Evolutionary conservation across 2,797 vertebrate genomes (phyloP), one percentile per base, ranked within the genome.

Genomic region (Crypturellus tataupa): DNA sequence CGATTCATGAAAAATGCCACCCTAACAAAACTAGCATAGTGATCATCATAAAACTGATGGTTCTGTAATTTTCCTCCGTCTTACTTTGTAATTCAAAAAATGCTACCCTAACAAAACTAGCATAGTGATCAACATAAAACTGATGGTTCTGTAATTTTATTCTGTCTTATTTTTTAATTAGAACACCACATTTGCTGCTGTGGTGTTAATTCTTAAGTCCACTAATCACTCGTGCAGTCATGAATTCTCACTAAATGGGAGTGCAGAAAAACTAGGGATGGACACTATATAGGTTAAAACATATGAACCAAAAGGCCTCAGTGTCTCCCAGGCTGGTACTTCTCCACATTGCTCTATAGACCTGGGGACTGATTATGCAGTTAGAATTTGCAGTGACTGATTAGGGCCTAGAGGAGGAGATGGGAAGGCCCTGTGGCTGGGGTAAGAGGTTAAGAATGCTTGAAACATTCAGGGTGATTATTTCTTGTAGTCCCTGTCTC

Each of bases 11-110:
- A 78, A 94, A 93, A 78, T 40, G 56, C 25, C 58, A 40, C 42
- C 71, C 59, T 27, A 71, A 59, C 12, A 89, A 76, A 60, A 11
- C 37, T 58, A 87, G 40, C 5, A 39, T 37, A 85, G 42, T 33
- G 33, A 79, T 67, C 19, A 82, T 20, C 35, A 59, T 31, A 53
- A 89, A 93, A 78, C 46, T 58, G 79, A 82, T 72, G n/a, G 23
- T 51, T 42, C 25, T 90, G 80, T 70, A 58, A 60, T 88, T 80
- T 58, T 88, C 39, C 59, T 77, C 46, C 63, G 39, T 67, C 71
- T 94, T 71, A 49, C 21, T 87, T 81, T 35, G 73, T 90, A 77
- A 58, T 8, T 39, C 37, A 55, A 82, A 78, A 94, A 93, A 78
- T 40, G 56, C 25, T 55, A 40, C 42, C 71, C 59, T 27, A 71